Evolutionary conservation across 2,888 invertebrate genomes (phyloP), one percentile per base, ranked within the genome.

Genomic region (Lathronympha strigana): DNA sequence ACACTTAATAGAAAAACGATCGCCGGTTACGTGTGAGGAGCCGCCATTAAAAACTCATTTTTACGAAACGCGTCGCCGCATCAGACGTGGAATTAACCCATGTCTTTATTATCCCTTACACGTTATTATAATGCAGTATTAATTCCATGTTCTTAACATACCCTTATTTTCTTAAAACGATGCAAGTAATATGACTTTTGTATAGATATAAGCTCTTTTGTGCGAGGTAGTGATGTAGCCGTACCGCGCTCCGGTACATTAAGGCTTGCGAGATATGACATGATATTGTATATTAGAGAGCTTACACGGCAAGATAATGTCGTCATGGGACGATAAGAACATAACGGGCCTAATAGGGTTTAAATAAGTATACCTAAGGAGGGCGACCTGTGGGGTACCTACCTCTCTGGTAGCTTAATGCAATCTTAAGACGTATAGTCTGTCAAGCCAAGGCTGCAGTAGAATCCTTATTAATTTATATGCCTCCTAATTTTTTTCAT

Each of bases 11-110:
- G 69, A 64, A 66, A 67, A 70, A 71, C 66, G 64, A 68, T 71
- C 68, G 67, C 62, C 72, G 70, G 73, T 23, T 72, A 72, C 71
- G 69, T 72, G 71, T 69, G 74, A 33, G 68, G 71, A 70, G 68
- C 54, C 61, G 61, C 74, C 73, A 77, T 77, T 77, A 77, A 73
- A 78, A 78, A 63, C 71, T 67, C 74, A 76, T 80, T 77, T 74
- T 72, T 72, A 69, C 67, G 69, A 33, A 67, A 58, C 67, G 67
- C 66, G 66, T 62, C 68, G 63, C 66, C 47, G 69, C 74, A 72
- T 73, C 75, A 71, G 70, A 71, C 71, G 72, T 78, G 73, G 73
- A 74, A 77, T 78, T 72, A 80, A 76, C 70, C 71, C 72, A 68
- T 74, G 72, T 73, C 77, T 75, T 76, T 76, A 74, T 75, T 78